Evolutionary conservation across 2,113 vertebrate species (phyloP).

Genomic region (Etia nguti): DNA sequence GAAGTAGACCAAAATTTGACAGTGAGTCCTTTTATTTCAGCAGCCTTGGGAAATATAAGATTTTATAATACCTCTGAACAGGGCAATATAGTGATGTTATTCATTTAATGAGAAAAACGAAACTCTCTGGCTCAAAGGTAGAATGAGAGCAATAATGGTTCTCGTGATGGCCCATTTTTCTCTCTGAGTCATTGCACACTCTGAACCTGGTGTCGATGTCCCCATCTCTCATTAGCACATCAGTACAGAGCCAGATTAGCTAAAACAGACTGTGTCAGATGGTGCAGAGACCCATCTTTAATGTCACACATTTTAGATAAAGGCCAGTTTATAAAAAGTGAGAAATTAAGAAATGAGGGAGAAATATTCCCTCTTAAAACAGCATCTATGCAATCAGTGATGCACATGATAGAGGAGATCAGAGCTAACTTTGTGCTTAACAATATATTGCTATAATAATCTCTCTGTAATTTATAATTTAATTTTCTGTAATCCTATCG

Average conservation of each 20-base stretch:
- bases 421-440: background rate
- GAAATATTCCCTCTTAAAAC: background rate
- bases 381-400: background rate
- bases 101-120: constrained; percentile 56
- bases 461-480: constrained; percentile 13
- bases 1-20: constrained; percentile 20
- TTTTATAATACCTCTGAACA: constrained; percentile 11
- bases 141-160: constrained; percentile 44
- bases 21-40: constrained; percentile 38
- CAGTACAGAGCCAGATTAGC: constrained; percentile 33
- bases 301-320: constrained; percentile 1
- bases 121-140: constrained; percentile 49
- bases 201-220: constrained; percentile 23
- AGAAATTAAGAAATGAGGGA: background rate
- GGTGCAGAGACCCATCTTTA: background rate
- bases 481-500: constrained; percentile 3
- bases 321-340: background rate
- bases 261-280: constrained; percentile 42
- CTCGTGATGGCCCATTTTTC: constrained; percentile 51
- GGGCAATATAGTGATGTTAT: constrained; percentile 23
- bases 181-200: constrained; percentile 44
- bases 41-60: constrained; percentile 44
- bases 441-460: constrained; percentile 17
- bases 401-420: background rate
- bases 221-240: constrained; percentile 39